phyloP scores from a whole-genome alignment of 2,113 vertebrate genomes.

The Xerus inauris region DNA sequence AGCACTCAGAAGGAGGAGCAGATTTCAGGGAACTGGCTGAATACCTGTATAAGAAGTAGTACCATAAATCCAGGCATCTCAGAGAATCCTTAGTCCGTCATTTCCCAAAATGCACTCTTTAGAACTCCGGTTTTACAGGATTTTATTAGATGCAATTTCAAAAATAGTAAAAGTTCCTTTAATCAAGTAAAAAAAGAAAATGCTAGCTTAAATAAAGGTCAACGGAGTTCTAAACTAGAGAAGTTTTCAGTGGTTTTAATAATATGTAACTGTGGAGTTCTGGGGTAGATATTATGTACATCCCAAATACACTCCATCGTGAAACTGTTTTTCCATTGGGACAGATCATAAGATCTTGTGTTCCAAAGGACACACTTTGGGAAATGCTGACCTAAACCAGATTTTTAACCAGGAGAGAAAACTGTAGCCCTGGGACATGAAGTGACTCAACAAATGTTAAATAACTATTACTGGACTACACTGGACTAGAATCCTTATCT shows the following conservation, averaged over 20 bases:
- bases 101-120: not conserved
- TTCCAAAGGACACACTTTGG: not conserved
- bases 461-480: not conserved
- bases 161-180: not conserved
- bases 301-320: not conserved
- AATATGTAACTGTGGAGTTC: not conserved
- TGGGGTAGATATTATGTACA: not conserved
- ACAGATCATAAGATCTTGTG: conserved; percentile 4
- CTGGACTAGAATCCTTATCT: not conserved
- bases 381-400: conserved; percentile 27
- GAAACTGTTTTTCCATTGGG: not conserved
- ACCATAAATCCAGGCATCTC: not conserved
- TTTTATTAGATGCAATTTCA: not conserved
- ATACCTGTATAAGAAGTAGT: not conserved
- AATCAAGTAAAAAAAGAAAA: conserved; percentile 22
- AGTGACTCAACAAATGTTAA: conserved; percentile 23
- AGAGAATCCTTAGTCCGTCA: not conserved
- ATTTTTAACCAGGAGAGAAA: conserved; percentile 47
- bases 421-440: not conserved
- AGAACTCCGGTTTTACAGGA: not conserved
- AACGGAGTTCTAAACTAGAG: not conserved
- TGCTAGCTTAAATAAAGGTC: not conserved
- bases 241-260: not conserved
- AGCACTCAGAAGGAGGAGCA: not conserved
- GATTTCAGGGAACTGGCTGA: not conserved